A percentile compares a stretch with the other conserved stretches of the same genome.
Evolutionary conservation across 1,140 invertebrate genomes (phyloP).

Genomic region (Pararge aegeria): DNA sequence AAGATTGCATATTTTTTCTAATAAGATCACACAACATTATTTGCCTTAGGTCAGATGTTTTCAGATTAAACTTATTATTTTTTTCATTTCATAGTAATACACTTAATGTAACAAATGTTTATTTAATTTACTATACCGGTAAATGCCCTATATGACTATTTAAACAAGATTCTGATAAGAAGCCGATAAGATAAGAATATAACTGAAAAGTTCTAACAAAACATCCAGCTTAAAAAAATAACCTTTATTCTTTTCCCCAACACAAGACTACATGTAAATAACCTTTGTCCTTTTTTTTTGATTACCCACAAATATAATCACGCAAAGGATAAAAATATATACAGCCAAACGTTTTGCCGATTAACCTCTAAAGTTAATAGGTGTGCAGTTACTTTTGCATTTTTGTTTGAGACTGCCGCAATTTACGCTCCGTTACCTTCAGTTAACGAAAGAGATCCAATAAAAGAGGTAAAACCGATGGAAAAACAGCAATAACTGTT

Average conservation of each 20-base stretch:
- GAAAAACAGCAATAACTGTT: conserved; percentile 40
- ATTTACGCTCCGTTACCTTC: conserved; percentile 54
- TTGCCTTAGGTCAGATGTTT: no score
- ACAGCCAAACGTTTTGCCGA: conserved; percentile 6
- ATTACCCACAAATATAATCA: background rate
- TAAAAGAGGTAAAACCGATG: conserved; percentile 50
- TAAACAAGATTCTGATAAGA: conserved; percentile 24
- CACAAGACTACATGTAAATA: conserved; percentile 1
- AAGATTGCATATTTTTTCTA: no score
- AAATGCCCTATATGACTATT: conserved; percentile 9
- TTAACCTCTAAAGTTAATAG: background rate
- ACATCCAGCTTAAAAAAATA: background rate
- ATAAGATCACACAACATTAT: no score
- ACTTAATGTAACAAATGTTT: no score
- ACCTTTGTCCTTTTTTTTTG: conserved; percentile 6
- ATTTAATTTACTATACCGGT: no score
- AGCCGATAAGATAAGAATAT: conserved; percentile 18
- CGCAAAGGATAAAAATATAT: background rate
- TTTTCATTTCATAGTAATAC: background rate
- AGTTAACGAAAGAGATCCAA: conserved; percentile 48
- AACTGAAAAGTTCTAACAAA: background rate
- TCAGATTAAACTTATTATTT: no score
- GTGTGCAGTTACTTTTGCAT: background rate
- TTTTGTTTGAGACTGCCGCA: conserved; percentile 39
- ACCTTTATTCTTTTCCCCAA: background rate